Evolutionary conservation across 92 coral and sea anemone genomes (phyloP).

Genomic region (Siderastrea radians): DNA sequence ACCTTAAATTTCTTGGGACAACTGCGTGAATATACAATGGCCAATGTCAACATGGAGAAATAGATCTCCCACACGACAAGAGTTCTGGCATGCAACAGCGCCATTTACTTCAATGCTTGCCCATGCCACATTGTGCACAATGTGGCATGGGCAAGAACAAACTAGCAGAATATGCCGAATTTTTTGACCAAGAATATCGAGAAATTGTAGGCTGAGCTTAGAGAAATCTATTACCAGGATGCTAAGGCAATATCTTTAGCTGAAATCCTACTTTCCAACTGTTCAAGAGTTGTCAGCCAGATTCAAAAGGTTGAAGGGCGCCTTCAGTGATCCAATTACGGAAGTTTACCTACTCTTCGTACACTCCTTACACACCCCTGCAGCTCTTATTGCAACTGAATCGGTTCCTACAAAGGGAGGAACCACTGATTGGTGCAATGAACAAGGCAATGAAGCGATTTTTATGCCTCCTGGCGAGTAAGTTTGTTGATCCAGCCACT

Average conservation of each 20-base stretch:
- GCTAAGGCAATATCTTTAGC: constrained; percentile 58
- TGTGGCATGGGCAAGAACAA: constrained; percentile 57
- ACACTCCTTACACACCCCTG: constrained; percentile 46
- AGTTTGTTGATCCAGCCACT: constrained; percentile 48
- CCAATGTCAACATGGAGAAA: constrained; percentile 67
- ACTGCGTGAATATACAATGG: constrained; percentile 76
- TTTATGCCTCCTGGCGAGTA: constrained; percentile 60
- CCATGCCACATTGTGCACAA: constrained; percentile 80
- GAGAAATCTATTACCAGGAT: constrained; percentile 59
- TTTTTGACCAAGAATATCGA: constrained; percentile 73
- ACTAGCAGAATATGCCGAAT: constrained; percentile 68
- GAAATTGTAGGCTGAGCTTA: constrained; percentile 78
- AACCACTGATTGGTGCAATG: constrained; percentile 78
- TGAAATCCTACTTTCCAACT: constrained; percentile 67
- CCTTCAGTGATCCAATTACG: constrained; percentile 71
- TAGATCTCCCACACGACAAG: constrained; percentile 66
- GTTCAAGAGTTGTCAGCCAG: constrained; percentile 43
- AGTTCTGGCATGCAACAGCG: constrained; percentile 47
- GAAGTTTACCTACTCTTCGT: constrained; percentile 64
- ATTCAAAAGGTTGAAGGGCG: constrained; percentile 57
- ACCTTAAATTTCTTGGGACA: constrained; percentile 61
- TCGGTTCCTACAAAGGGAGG: constrained; percentile 73
- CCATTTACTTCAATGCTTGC: constrained; percentile 76
- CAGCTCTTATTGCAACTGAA: constrained; percentile 67
- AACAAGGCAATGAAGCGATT: constrained; percentile 54